Base-by-base conservation (phyloP, 2,888 invertebrate species). In the Chrysotoxum bicinctum region DNA sequence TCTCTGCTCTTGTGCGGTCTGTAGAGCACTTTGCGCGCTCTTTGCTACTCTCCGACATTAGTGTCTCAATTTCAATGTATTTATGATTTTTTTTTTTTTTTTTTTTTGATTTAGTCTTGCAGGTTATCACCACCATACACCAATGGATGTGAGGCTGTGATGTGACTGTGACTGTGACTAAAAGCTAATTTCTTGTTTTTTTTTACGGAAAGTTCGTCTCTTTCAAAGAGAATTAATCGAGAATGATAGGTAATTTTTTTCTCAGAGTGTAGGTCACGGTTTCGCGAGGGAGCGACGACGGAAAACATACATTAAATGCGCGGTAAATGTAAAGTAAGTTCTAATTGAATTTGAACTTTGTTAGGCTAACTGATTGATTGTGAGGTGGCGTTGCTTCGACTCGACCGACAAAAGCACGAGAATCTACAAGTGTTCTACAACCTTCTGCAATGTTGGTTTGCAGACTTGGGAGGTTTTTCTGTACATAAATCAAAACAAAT, bases 11-110 rank as follows among this genome's bases (percentile, higher is more conserved):
- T 40, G 23, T n/a, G 8, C 26, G 10, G 45, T 60, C n/a, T 26
- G 40, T 37, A 68, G 50, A 50, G 50, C 23, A 35, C 21, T 79
- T 69, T 83, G 48, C 37, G 35, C 64, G 78, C 83, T 79, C 83
- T 80, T 75, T 37, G 70, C 9, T 23, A 21, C 40, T 75, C 80
- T 84, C 68, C 45, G 52, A 37, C 19, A 52, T 23, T 56, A 32
- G 7, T 50, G 43, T 52, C 40, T 32, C 52, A 48, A 40, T 21
- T 32, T 64, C 12, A 52, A 54, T 35, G 12, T 64, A 8, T 45
- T 4, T 10, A 45, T 48, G 5, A 21, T 21, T 21, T 4, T 48
- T 19, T 21, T 5, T 21, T 1, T 48, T 37, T 45, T 58, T 54
- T 69, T 37, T 62, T 35, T 60, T 43, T 40, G 37, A 16, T 74